phyloP scores from a whole-genome alignment of 2,113 vertebrate genomes.

The Bubo blakistoni region DNA sequence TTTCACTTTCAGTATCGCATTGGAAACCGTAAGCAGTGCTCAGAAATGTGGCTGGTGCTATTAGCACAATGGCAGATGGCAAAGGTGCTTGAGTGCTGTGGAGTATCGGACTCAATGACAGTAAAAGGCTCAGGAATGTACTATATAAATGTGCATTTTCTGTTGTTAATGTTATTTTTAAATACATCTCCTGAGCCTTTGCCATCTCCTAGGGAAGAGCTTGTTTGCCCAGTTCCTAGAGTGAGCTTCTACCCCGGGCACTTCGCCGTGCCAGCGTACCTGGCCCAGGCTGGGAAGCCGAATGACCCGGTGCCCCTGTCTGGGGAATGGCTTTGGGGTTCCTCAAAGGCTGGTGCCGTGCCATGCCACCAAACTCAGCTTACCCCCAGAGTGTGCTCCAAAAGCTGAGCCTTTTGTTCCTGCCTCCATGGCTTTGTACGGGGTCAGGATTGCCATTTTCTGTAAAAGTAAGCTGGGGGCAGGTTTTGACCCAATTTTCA shows the following conservation, averaged over 20 bases:
- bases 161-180: background rate
- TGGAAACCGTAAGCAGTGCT: background rate
- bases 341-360: background rate
- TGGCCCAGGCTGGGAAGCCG: background rate
- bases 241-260: background rate
- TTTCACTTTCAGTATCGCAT: background rate
- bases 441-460: background rate
- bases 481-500: background rate
- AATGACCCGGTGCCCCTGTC: background rate
- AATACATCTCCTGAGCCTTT: background rate
- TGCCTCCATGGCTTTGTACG: background rate
- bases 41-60: background rate
- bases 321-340: rapidly evolving
- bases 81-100: background rate
- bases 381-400: background rate
- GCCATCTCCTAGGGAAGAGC: background rate
- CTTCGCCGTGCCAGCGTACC: background rate
- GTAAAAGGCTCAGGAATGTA: background rate
- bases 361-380: background rate
- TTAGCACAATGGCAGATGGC: background rate
- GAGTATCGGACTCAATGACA: background rate
- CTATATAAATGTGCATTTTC: background rate
- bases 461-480: background rate
- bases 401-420: background rate
- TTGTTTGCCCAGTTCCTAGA: background rate